Evolutionary conservation across 2,888 invertebrate species (phyloP), one percentile per base, ranked within the genome.

Genomic region (Trissolcus japonicus): DNA sequence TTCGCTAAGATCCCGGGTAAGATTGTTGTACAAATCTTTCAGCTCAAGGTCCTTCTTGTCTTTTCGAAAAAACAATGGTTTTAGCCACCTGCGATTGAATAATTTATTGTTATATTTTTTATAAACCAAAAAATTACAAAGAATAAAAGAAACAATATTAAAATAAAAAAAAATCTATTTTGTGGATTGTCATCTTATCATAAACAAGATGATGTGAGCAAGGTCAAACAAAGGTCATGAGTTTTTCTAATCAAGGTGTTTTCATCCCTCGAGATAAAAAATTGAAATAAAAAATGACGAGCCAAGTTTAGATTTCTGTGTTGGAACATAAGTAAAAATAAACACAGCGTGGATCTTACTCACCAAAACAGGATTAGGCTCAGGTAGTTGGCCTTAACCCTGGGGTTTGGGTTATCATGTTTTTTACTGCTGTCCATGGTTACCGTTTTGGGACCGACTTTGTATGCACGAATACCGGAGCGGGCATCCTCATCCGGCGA

Each of bases 21-120:
- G 89, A 7, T 92, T 91, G 83, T 92, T 92, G 89, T 93, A 94
- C 21, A 95, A 87, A 84, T 95, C 93, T 81, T 93, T 92, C 11
- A 92, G 84, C 74, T 92, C 92, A 65, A 95, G 89, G 72, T 93
- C 92, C 76, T 92, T 89, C 80, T 91, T 91, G 82, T 90, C 92
- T 54, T 94, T 94, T 85, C 92, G 91, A 83, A 90, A 91, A 83
- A 94, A 93, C 76, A 92, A 90, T 41, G 91, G 91, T 80, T 93
- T 91, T 63, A 93, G 90, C 94, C 94, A 94, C 90, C 94, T 94
- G 69, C 11, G 66, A 81, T 57, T 48, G n/a, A 13, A 25, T 35
- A 35, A 35, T 35, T 25, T 11, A 35, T 11, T 35, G 9, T 9
- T 35, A 53, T 7, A 9, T 50, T 14, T 50, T 50, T 19, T 19